Evolutionary conservation across 2,113 vertebrate species (phyloP), one percentile per base, ranked within the genome.

Genomic region (Eurypyga helias): DNA sequence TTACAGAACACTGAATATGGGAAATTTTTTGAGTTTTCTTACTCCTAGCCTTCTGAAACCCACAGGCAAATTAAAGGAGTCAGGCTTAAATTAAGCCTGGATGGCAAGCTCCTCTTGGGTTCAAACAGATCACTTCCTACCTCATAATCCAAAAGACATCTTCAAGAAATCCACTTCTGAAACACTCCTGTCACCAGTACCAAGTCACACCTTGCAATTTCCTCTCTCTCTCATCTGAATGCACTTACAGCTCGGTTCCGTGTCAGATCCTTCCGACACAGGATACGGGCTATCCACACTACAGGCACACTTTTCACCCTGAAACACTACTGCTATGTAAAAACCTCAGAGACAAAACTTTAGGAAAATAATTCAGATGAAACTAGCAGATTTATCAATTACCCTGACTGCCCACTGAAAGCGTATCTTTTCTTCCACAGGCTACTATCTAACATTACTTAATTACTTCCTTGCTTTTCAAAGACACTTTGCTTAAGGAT

Each of bases 331-430:
- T 31, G 8, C 43, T 24, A 10, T 24, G 13, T 13, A 43, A 72
- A 51, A 23, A 3, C 7, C 45, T 31, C 10, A 26, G 15, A 83
- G 11, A 64, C 14, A 83, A 55, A 49, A 17, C 17, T 29, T 60
- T 23, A 66, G 13, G 6, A 46, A 83, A 80, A 43, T 28, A 94
- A 77, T 25, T 64, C 58, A 20, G 20, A 60, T 31, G 6, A 83
- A 94, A 45, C 5, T 0, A 0, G 26, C 4, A 31, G n/a, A 10
- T 2, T 19, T 34, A 48, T 29, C 41, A 34, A 16, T 34, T 45
- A 17, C 8, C 34, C 55, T 29, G 38, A 67, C n/a, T 3, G 8
- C 10, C 14, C 17, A 11, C n/a, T n/a, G 76, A 60, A 76, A 85
- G 25, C 7, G 13, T 1, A 19, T 21, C 21, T 62, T 14, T 61